Evolutionary conservation across 2,113 vertebrate species (phyloP).

Genomic region (Lonchura striata): DNA sequence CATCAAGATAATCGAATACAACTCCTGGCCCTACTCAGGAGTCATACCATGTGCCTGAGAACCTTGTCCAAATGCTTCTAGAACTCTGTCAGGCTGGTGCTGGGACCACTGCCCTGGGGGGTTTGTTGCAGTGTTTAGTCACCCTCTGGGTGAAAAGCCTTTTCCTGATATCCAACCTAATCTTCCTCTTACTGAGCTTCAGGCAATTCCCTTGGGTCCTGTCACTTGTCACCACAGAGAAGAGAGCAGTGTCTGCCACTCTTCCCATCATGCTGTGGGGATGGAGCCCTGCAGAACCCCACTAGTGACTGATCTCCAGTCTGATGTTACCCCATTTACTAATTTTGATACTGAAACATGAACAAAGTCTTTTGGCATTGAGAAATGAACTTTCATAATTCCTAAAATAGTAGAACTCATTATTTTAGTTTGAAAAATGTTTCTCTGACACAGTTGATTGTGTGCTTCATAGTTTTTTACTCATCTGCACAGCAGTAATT

Average conservation of each 20-base stretch:
- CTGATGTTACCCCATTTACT: background rate
- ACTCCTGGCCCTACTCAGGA: background rate
- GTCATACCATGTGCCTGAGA: background rate
- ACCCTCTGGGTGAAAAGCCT: background rate
- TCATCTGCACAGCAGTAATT: background rate
- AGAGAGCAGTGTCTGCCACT: background rate
- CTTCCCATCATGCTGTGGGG: accelerated
- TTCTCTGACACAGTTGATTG: background rate
- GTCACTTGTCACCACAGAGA: too few species aligned
- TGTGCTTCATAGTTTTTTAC: background rate
- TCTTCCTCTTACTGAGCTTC: background rate
- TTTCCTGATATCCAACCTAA: background rate
- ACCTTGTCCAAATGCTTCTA: accelerated
- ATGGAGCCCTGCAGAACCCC: background rate
- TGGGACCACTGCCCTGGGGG: background rate
- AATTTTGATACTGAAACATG: background rate
- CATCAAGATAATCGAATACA: background rate
- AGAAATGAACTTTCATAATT: background rate
- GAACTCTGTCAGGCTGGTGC: background rate
- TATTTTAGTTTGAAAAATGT: background rate
- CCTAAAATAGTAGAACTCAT: background rate
- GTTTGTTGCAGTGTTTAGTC: background rate
- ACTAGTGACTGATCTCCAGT: background rate
- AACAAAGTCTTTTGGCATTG: background rate
- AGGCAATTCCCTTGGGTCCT: background rate